Conservation (phyloP, 2,888 invertebrate genomes). For the Torymus auratus region DNA sequence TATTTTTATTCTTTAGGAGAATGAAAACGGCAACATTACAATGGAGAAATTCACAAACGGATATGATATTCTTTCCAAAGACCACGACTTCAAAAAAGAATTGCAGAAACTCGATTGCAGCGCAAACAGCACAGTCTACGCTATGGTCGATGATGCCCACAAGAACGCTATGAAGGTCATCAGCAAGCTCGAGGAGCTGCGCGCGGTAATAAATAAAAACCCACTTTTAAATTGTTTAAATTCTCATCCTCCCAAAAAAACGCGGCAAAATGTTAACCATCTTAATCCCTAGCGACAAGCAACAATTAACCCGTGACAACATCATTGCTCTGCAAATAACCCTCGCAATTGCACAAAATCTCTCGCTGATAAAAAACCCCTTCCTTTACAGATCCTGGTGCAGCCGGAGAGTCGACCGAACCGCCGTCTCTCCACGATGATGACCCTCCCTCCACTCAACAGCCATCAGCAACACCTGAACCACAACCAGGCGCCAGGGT, state of each 20-base stretch:
- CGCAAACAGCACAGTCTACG: conserved; percentile 1
- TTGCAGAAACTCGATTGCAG: neutral
- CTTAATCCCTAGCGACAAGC: no score
- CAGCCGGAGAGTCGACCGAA: conserved; percentile 53
- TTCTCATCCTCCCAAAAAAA: no score
- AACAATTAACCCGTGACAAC: no score
- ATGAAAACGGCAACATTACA: no score
- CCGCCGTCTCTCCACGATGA: conserved; percentile 61
- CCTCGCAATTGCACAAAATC: no score
- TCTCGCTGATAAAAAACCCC: no score
- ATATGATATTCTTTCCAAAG: neutral
- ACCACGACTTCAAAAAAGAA: neutral
- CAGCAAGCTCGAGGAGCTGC: conserved; percentile 57
- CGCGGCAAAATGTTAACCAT: no score
- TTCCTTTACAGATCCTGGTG: conserved; percentile 50
- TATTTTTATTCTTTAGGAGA: no score
- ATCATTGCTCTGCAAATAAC: no score
- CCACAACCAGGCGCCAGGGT: neutral
- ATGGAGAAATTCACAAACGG: neutral
- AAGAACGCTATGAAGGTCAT: conserved; percentile 46
- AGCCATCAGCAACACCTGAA: conserved; percentile 1
- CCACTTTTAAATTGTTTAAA: no score
- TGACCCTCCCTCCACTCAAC: conserved; percentile 28
- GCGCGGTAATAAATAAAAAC: conserved; percentile 49
- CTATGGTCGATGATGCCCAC: conserved; percentile 48